A percentile compares a stretch with the other conserved stretches of the same genome.
These are phyloP conservation scores for Tridacna crocea DNA, from an alignment of 2,888 invertebrate species.

Conservation along the genomic window DNA sequence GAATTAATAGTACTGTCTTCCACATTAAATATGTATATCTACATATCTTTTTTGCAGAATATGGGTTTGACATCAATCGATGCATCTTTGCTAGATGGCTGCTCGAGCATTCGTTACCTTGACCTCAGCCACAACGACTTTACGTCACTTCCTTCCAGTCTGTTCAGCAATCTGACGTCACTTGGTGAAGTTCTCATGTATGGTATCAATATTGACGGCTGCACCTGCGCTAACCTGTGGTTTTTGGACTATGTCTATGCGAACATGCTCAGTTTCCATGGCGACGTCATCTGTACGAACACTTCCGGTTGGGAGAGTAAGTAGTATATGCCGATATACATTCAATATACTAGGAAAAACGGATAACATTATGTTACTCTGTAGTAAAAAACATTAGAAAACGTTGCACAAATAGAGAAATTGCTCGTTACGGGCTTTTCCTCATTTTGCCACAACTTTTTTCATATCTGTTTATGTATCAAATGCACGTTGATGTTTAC, in stretches of 20 bases:
- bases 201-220: constrained; percentile 36
- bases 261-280: constrained; percentile 45
- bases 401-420: too few relatives aligned
- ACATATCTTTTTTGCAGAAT: constrained; percentile 31
- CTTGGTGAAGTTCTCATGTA: constrained; percentile 45
- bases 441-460: too few relatives aligned
- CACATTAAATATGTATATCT: too few relatives aligned
- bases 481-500: too few relatives aligned
- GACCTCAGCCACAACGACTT: constrained; percentile 50
- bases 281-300: constrained; percentile 48
- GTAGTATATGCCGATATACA: neutral
- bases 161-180: constrained; percentile 30
- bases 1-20: too few relatives aligned
- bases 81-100: constrained; percentile 27
- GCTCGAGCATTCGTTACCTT: constrained; percentile 44
- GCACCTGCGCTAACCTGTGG: constrained; percentile 41
- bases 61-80: constrained; percentile 38
- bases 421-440: too few relatives aligned
- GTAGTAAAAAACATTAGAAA: too few relatives aligned
- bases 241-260: constrained; percentile 33
- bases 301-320: constrained; percentile 22
- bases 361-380: too few relatives aligned
- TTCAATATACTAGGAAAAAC: too few relatives aligned
- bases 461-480: too few relatives aligned
- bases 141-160: constrained; percentile 24